Evolutionary conservation across 2,888 invertebrate species (phyloP), one percentile per base, ranked within the genome.

Genomic region (Dicycla oo): DNA sequence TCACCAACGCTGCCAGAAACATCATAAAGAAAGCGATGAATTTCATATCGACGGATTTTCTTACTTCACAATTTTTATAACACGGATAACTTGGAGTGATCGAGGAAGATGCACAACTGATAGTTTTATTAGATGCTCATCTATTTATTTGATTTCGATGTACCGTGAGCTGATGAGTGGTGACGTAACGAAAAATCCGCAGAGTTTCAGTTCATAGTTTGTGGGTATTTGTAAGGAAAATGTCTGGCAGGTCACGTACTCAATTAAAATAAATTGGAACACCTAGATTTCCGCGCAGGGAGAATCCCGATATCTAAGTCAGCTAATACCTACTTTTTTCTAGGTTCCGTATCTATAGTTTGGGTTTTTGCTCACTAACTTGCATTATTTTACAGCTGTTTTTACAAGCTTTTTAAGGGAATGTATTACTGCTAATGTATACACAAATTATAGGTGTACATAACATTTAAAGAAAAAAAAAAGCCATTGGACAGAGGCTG

Each of bases 21-120:
- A 72, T 47, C 60, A 83, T 11, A 34, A 83, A 65, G n/a, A 75
- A 73, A 43, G 60, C 65, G 20, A 69, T 18, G 60, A 77, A 72
- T 70, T 83, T 83, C 83, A 83, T 83, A 15, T 61, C 78, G 63
- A 54, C 18, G 3, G 34, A 38, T 56, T 18, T 20, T 49, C 43
- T 20, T 61, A 8, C n/a, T 43, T 47, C 15, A n/a, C 15, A 51
- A 60, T 23, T 64, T 38, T n/a, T 23, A 40, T 49, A 15, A 47
- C 67, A 61, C 30, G 23, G 10, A 43, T 49, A 73, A 69, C 73
- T 38, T n/a, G 7, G 26, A 62, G 51, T 49, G 34, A n/a, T 64
- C 40, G 51, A 54, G 38, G 43, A 61, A 65, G 53, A 68, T 53
- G 23, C 8, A n/a, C 26, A 51, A 77, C 34, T 77, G 61, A 53